Evolutionary conservation across 2,888 invertebrate species (phyloP).

Genomic region (Meiosimyza platycephala): DNA sequence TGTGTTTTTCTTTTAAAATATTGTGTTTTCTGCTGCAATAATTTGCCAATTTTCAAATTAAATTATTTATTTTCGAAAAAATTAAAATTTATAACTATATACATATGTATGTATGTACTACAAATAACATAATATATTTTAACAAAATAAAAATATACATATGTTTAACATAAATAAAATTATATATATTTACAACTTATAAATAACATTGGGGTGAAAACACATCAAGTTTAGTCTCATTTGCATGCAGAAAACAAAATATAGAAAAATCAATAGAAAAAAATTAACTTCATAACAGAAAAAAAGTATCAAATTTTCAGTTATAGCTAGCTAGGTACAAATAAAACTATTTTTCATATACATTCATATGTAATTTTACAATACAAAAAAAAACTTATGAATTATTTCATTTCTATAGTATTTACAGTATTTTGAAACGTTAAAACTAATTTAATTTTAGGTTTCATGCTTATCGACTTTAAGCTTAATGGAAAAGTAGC

Average conservation of each 20-base stretch:
- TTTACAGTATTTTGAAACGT: slow-evolving; percentile 4
- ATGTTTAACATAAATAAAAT: too few relatives aligned
- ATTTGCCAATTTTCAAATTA: too few relatives aligned
- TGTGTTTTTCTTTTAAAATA: too few relatives aligned
- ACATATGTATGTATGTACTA: too few relatives aligned
- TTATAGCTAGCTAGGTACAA: not conserved
- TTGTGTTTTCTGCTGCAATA: too few relatives aligned
- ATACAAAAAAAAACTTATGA: not conserved
- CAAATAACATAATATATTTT: too few relatives aligned
- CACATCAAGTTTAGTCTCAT: slow-evolving; percentile 20
- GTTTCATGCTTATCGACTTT: not conserved
- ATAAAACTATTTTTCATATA: not conserved
- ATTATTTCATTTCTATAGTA: not conserved
- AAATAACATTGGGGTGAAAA: not conserved
- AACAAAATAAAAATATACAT: too few relatives aligned
- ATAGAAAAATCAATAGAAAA: slow-evolving; percentile 29
- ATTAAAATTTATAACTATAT: too few relatives aligned
- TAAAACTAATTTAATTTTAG: not conserved
- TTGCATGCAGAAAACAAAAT: slow-evolving; percentile 26
- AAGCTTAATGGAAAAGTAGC: slow-evolving; percentile 22
- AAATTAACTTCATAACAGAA: not conserved
- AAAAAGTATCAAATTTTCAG: not conserved
- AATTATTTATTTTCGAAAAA: too few relatives aligned
- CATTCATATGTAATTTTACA: not conserved
- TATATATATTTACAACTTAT: slow-evolving; percentile 11